These are phyloP conservation scores for Hypomecis atomaria DNA, from an alignment of 2,888 invertebrate species.

Conservation along the genomic window DNA sequence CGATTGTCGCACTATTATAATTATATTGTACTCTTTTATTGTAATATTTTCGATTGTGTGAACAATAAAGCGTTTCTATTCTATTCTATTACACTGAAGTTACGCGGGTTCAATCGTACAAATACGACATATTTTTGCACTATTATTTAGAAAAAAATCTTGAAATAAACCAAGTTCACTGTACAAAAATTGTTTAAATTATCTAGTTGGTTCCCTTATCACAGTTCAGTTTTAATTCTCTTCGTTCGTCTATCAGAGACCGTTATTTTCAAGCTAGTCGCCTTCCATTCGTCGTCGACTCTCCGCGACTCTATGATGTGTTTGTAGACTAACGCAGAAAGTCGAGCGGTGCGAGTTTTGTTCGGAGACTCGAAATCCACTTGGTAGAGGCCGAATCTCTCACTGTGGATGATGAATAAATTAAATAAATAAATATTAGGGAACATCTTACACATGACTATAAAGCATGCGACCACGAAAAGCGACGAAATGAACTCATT, in stretches of 20 bases:
- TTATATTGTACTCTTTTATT: too few species aligned
- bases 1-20: too few species aligned
- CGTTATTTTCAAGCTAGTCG: constrained; percentile 55
- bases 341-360: constrained; percentile 85
- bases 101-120: too few species aligned
- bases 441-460: not conserved
- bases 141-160: too few species aligned
- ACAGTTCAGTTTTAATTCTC: constrained; percentile 50
- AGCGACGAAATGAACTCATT: too few species aligned
- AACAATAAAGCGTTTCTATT: too few species aligned
- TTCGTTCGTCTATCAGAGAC: constrained; percentile 48
- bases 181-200: not conserved
- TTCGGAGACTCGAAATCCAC: constrained; percentile 87
- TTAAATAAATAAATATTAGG: not conserved
- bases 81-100: too few species aligned
- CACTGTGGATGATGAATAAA: constrained; percentile 54
- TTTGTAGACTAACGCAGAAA: constrained; percentile 85
- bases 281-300: constrained; percentile 62
- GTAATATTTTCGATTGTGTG: too few species aligned
- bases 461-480: too few species aligned
- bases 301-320: constrained; percentile 61
- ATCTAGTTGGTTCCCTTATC: not conserved
- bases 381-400: constrained; percentile 88
- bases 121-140: too few species aligned
- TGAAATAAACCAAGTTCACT: too few species aligned